Base-by-base conservation (phyloP, 2,113 vertebrate species). In the Pseudonaja textilis region DNA sequence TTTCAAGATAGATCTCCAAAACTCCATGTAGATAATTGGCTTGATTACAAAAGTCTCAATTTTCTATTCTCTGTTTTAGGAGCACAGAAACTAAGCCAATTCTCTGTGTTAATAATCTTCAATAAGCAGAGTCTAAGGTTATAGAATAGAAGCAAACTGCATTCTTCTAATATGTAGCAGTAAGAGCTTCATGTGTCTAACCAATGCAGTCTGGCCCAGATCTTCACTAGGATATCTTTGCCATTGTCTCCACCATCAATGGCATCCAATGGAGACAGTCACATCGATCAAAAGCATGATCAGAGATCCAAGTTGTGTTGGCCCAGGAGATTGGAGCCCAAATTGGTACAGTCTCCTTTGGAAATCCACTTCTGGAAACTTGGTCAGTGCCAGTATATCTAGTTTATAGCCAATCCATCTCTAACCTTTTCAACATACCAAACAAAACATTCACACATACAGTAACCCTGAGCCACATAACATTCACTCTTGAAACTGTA, bases 381-480 rank as follows among this genome's bases (percentile, higher is more conserved):
- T 81, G 18, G 34, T 22, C 16, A 39, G 69, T 39, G n/a, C 6
- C 18, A 81, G 34, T 2, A 81, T 81, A 81, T 81, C 34, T 20
- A 81, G 16, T 20, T 81, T 81, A 39, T 20, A 81, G 18, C 34
- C 6, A 81, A 34, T 1, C 34, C 69, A 81, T 81, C 34, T 39
- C n/a, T 81, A 81, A 81, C 34, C 34, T 20, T 81, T n/a, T 69
- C 50, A 92, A 0, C 2, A 9, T 47, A 42, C 4, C 42, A 59
- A 94, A 64, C 54, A 92, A 86, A 91, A 29, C 91, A 93, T 95
- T 95, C 54, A 93, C 92, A n/a, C 9, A n/a, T 0, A 7, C 89
- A 95, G 54, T 39, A 85, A 7, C 89, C 85, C 18, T 91, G 50
- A 88, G 22, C 22, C 22, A 0, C 7, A 93, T 57, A 91, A 91